Base-by-base conservation (phyloP, 2,888 invertebrate species). In the Rhorus exstirpatorius region DNA sequence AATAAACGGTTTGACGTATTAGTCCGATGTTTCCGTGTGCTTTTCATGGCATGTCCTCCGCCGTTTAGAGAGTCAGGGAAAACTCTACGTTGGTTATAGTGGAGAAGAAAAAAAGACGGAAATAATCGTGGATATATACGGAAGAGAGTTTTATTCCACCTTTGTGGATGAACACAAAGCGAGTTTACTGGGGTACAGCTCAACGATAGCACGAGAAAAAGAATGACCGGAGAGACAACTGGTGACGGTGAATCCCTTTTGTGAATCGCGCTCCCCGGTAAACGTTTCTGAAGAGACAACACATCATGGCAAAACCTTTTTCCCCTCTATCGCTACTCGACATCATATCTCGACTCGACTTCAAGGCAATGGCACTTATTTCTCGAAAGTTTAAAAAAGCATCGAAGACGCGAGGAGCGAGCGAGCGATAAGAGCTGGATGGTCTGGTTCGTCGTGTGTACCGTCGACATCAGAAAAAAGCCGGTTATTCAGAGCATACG, bases 1-100 rank as follows among this genome's bases (percentile, higher is more conserved):
- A 84, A 86, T 88, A 89, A 89, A 85, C 84, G 86, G 84, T 86
- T 87, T 86, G 87, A 89, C 87, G 83, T 87, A 89, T 89, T 87
- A 86, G 87, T 85, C 85, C 71, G 85, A 84, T 58, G 38, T 79
- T 70, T 58, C 26, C 53, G 24, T n/a, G 24, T 41, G 8, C n/a
- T 35, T 38, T n/a, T 51, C 31, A 6, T 49, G 19, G 44, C 12
- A 44, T 41, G 19, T 24, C 46, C 41, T 35, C 51, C 17, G 6
- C 7, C 7, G 35, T 17, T 21, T 12, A n/a, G 26, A 51, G 19
- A 51, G 10, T 67, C 46, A 31, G 65, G 49, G 24, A 21, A 51
- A 51, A 17, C 35, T 35, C 6, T 3, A 67, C 21, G 35, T 51
- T 8, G 31, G 10, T 38, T n/a, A n/a, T n/a, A 21, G 7, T 12